These are phyloP conservation scores for Thaleichthys pacificus DNA, from an alignment of 2,797 vertebrate species.

Conservation along the genomic window DNA sequence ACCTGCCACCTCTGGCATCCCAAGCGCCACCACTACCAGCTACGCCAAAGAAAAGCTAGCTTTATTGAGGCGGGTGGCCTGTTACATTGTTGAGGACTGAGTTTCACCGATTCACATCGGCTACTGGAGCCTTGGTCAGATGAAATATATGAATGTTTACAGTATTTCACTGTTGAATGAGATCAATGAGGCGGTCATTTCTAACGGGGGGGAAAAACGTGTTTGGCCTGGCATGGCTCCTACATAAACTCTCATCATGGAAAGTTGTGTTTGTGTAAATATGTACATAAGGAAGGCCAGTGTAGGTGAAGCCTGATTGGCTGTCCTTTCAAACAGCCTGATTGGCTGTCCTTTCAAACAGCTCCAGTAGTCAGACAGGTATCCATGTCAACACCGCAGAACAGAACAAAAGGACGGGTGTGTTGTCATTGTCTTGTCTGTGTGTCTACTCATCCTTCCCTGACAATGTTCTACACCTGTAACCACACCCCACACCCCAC, in stretches of 20 bases:
- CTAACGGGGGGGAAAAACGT: not conserved
- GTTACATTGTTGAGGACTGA: too few species aligned
- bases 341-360: not conserved
- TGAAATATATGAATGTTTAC: too few species aligned
- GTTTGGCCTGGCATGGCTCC: not conserved
- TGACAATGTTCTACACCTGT: not conserved
- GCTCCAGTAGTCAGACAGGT: not conserved
- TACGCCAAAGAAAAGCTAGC: too few species aligned
- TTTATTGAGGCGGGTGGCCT: too few species aligned
- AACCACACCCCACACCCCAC: not conserved
- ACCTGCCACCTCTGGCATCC: too few species aligned
- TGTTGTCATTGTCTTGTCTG: too few species aligned
- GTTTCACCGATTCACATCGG: too few species aligned
- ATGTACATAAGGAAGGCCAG: not conserved
- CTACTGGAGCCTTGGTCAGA: too few species aligned
- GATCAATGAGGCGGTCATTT: too few species aligned
- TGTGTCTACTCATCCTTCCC: not conserved
- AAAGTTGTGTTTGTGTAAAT: not conserved
- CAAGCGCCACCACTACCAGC: too few species aligned
- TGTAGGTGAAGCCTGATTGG: not conserved
- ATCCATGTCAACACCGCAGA: slow-evolving; percentile 1
- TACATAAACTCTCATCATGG: too few species aligned
- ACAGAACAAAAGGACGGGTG: not conserved
- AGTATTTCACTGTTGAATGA: not conserved
- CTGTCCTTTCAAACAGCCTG: not conserved